Evolutionary conservation across 37 sponge, comb jelly and placozoan species (phyloP), one percentile per base, ranked within the genome.

Genomic region (Theonella swinhoei): DNA sequence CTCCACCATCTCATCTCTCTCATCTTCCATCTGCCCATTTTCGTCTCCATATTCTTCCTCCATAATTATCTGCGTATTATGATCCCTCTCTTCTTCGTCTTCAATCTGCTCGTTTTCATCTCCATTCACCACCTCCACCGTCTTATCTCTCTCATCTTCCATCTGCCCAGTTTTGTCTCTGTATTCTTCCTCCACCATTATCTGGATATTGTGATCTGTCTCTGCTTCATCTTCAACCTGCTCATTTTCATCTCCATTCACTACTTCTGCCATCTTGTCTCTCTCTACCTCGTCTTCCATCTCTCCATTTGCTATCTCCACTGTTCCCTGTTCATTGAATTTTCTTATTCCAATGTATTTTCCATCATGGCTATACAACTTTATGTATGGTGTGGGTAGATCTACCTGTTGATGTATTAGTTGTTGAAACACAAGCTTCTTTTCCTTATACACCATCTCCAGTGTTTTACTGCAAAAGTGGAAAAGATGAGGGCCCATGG

Each of bases 321-420:
- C 54, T 17, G 14, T 47, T 47, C 54, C 54, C 54, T 47, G 54
- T 47, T 47, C 54, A 47, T 47, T 47, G 54, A 47, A 47, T 47
- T 47, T 7, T 14, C 14, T 47, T 47, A 47, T 47, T 47, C 54
- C 54, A 47, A 47, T 47, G 54, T 17, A 70, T 35, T 29, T 34
- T 31, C 71, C 71, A 70, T 70, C 71, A 9, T 70, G 22, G 20
- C 22, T 19, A 35, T 70, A 70, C 19, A 70, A 19, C 39, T 70
- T 70, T 31, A 70, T 70, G 71, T 35, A 70, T 33, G 38, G 71
- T 70, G 71, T 70, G 20, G 71, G 71, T 35, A 70, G 38, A 17
- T 35, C 71, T 30, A 70, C 30, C 4, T 35, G 11, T 4, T 35
- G 19, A 34, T 70, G 5, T 17, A 34, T 28, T 7, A 70, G 35